Evolutionary conservation across 2,888 invertebrate genomes (phyloP), one percentile per base, ranked within the genome.

Genomic region (Polydesmus complanatus): DNA sequence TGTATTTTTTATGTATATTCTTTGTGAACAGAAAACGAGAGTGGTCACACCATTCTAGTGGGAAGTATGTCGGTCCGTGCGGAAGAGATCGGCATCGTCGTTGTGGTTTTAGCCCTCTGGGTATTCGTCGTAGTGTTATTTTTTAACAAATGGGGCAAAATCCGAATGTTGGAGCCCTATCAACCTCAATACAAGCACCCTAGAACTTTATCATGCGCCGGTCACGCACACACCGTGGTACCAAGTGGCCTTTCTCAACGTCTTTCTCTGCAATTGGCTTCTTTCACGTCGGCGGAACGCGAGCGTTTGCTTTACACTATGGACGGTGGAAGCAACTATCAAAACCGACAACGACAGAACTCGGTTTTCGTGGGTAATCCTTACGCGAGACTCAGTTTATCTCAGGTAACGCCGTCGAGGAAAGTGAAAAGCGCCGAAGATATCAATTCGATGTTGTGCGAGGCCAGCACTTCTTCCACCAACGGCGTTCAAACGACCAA

Each of bases 81-180:
- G 58, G 90, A 90, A 73, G 89, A 91, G 72, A 84, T 88, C 21
- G 78, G 89, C 57, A 86, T 91, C 69, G 90, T 92, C 60, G 82
- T 86, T 54, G 81, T 90, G 66, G 90, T 91, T 26, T 78, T 92
- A 23, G 80, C 88, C 54, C 81, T 91, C 18, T 92, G 92, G 92
- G 85, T 88, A 60, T 89, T 86, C 0, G 90, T 91, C 64, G 90
- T 91, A 64, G 86, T 88, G 2, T 79, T 91, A 53, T 92, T 92
- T 78, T 89, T 92, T 80, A 91, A 92, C 77, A 85, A 91, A 65
- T 92, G 91, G 91, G 91, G 91, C 71, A 91, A 92, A 80, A 92
- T 92, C 72, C 83, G 90, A 65, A 90, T 89, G 88, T 75, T 90
- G 74, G 89, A 90, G 72, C 90, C 90, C 0, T 90, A 90, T 73